Base-by-base conservation (phyloP, 2,113 vertebrate genomes). In the Camelus bactrianus region DNA sequence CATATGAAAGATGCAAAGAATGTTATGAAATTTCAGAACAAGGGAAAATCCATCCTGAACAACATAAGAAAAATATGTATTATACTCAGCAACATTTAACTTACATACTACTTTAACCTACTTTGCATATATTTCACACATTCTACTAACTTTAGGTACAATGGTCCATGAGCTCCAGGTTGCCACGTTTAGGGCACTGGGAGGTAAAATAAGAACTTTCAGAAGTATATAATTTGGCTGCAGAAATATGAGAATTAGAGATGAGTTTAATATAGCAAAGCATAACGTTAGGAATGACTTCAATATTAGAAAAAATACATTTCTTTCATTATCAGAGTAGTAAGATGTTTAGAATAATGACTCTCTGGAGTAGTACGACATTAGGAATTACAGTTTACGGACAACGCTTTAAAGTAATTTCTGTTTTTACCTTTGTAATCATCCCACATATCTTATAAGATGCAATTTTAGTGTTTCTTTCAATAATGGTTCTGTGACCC, bases 291-390 rank as follows among this genome's bases (percentile, higher is more conserved):
- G 11, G 19, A 70, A 65, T 30, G 22, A 32, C 54, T 73, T 90
- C 20, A 56, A 35, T 48, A 70, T 52, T 50, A 81, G 22, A 48
- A 85, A 64, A 91, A 91, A 32, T 22, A 35, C 6, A 28, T 75
- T 56, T 56, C 2, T 58, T 87, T 96, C 14, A 17, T 32, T 56
- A 24, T 38, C 26, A 52, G 24, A 65, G n/a, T 35, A 56, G 60
- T 8, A 73, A 58, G 2, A 30, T 26, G 16, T 26, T 69, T 54
- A 48, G 32, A 89, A 24, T 4, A 70, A 32, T 28, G 11, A 46
- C 5, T n/a, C 22, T 38, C 0, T 6, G 17, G 3, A 60, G 14
- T 24, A 86, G n/a, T 20, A 38, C 0, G 56, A 1, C 13, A 22
- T 24, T 72, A 16, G 67, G 42, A 8, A 54, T 75, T 32, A 22